Evolutionary conservation across 1,140 invertebrate genomes (phyloP).

Genomic region (Paralvinella palmiformis): DNA sequence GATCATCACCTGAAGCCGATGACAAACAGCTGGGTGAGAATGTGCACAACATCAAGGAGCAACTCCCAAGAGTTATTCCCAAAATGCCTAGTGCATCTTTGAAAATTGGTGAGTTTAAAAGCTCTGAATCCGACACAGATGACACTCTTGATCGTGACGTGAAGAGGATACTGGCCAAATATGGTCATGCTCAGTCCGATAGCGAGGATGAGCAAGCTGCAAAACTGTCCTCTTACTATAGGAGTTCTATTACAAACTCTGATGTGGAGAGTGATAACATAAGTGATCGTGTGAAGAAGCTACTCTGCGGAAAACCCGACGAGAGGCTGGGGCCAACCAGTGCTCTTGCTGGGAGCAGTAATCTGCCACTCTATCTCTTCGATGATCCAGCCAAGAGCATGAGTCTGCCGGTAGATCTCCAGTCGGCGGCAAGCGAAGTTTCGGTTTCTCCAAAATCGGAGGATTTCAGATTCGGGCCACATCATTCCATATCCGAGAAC

Average conservation of each 20-base stretch:
- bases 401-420: neutral
- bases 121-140: constrained; percentile 8
- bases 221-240: neutral
- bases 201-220: neutral
- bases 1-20: no score
- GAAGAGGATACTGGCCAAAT: constrained; percentile 7
- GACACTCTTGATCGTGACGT: constrained; percentile 5
- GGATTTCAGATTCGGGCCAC: no score
- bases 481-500: no score
- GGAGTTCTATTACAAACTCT: neutral
- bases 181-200: constrained; percentile 2
- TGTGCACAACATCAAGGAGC: no score
- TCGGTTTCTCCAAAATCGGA: neutral
- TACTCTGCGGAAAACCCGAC: no score
- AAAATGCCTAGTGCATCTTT: no score
- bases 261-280: neutral
- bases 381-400: constrained; percentile 11
- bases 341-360: no score
- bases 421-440: neutral
- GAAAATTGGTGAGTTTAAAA: no score
- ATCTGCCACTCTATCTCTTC: neutral
- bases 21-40: no score
- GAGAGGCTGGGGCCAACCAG: no score
- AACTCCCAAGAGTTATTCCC: no score
- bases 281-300: no score